These are phyloP conservation scores for Torymus auratus DNA, from an alignment of 2,888 invertebrate species.

Conservation along the genomic window DNA sequence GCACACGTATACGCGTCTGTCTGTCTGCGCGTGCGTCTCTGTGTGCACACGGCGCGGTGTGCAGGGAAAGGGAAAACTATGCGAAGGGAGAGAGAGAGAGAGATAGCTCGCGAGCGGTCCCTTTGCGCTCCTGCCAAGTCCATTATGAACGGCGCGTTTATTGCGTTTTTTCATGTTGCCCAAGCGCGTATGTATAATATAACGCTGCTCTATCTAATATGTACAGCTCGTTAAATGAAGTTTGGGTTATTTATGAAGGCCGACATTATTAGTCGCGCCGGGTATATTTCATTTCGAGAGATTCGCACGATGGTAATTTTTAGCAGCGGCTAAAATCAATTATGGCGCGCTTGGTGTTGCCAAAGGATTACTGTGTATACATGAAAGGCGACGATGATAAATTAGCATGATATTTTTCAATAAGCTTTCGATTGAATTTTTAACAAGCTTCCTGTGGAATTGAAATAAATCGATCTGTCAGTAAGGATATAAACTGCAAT, in stretches of 20 bases:
- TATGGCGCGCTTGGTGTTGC: constrained; percentile 9
- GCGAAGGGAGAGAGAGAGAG: constrained; percentile 13
- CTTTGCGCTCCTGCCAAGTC: constrained; percentile 48
- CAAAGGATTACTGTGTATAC: too few species aligned
- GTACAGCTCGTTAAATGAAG: constrained; percentile 33
- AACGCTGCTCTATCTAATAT: constrained; percentile 42
- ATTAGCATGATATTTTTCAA: background rate
- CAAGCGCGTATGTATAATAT: constrained; percentile 13
- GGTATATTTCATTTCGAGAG: constrained; percentile 27
- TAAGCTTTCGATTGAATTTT: too few species aligned
- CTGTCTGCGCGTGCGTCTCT: too few species aligned
- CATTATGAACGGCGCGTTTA: constrained; percentile 49
- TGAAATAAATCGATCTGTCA: too few species aligned
- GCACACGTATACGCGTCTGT: too few species aligned
- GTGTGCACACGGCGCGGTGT: too few species aligned
- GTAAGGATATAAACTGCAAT: too few species aligned
- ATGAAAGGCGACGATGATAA: constrained; percentile 5
- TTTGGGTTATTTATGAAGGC: constrained; percentile 43
- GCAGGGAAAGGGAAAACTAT: constrained; percentile 30
- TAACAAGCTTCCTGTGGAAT: too few species aligned
- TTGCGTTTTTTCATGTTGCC: constrained; percentile 25
- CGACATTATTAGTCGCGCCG: constrained; percentile 5
- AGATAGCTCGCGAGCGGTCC: constrained; percentile 13
- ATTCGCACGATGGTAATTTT: background rate
- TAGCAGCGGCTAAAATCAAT: constrained; percentile 14